Conservation (phyloP, 1,140 invertebrate genomes). For the Phymastichus coffea region DNA sequence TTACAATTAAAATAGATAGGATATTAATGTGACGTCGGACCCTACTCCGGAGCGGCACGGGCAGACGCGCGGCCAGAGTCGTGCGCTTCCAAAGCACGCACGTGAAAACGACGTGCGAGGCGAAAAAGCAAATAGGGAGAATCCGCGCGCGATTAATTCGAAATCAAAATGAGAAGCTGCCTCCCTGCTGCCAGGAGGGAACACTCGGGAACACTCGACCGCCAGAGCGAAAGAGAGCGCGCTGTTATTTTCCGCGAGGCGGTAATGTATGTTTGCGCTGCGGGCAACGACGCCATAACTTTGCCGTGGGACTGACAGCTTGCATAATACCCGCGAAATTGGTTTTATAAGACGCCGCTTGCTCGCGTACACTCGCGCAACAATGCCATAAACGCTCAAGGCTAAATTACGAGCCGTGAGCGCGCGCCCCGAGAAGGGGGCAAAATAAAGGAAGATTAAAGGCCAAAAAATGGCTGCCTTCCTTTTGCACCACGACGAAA, state of each 20-base stretch:
- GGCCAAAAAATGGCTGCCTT: slow-evolving; percentile 11
- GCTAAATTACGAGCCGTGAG: slow-evolving; percentile 51
- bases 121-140: slow-evolving; percentile 4
- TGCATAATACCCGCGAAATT: slow-evolving; percentile 57
- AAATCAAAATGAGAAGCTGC: slow-evolving; percentile 36
- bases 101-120: neutral
- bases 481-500: slow-evolving; percentile 13
- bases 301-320: slow-evolving; percentile 53
- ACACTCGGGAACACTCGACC: too few relatives aligned
- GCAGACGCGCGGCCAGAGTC: neutral
- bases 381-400: slow-evolving; percentile 53
- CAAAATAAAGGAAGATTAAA: slow-evolving; percentile 28
- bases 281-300: slow-evolving; percentile 49
- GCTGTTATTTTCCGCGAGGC: slow-evolving; percentile 3
- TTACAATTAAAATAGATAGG: slow-evolving; percentile 28
- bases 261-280: slow-evolving; percentile 46
- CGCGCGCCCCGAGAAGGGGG: slow-evolving; percentile 2
- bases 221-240: slow-evolving; percentile 11
- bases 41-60: neutral
- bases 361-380: slow-evolving; percentile 33
- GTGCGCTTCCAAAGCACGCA: neutral
- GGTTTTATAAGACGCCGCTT: slow-evolving; percentile 53
- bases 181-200: slow-evolving; percentile 14
- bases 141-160: slow-evolving; percentile 34
- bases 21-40: slow-evolving; percentile 13